Evolutionary conservation across 2,888 invertebrate genomes (phyloP), one percentile per base, ranked within the genome.

Genomic region (Stratiomys singularior): DNA sequence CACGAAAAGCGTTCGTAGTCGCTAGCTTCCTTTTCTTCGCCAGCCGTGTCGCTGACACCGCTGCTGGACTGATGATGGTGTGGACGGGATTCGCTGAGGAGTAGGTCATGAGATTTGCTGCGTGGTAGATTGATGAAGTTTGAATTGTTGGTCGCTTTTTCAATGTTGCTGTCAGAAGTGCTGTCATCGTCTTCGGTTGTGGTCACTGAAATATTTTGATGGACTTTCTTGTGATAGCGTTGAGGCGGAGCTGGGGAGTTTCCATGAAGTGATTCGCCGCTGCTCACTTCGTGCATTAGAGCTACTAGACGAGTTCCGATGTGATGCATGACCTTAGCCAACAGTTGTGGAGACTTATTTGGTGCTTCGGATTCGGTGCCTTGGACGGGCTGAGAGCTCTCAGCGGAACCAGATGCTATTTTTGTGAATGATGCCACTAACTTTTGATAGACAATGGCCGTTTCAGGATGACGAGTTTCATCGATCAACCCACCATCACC

Each of bases 301-400:
- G 96, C 95, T 28, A 96, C 95, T 79, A 96, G 87, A 27, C 96
- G 89, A 63, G 94, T 94, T 11, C 96, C 96, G 78, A 96, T 96
- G 84, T 96, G 96, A 82, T 95, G 93, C 95, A 96, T 95, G 15
- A 96, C 96, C 88, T 96, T 95, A 2, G 95, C 94, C 78, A 96
- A 93, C 37, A 96, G 86, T 0, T 96, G 95, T 0, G 96, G 96
- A 0, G 96, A 96, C 80, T 90, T 91, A 81, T 91, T 91, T 0
- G 90, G 88, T 0, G 89, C 88, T 0, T 86, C 84, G 81, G 89
- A 89, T 47, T 84, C 83, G 52, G 86, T 85, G 1, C 84, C 85
- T 9, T 88, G 88, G 15, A 44, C 66, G 0, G 67, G 76, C 3
- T 56, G 76, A 5, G 88, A 86, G 0, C 87, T 86, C 11, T 84